These are phyloP conservation scores for Pimephales promelas DNA, from an alignment of 2,113 vertebrate species.

Conservation along the genomic window DNA sequence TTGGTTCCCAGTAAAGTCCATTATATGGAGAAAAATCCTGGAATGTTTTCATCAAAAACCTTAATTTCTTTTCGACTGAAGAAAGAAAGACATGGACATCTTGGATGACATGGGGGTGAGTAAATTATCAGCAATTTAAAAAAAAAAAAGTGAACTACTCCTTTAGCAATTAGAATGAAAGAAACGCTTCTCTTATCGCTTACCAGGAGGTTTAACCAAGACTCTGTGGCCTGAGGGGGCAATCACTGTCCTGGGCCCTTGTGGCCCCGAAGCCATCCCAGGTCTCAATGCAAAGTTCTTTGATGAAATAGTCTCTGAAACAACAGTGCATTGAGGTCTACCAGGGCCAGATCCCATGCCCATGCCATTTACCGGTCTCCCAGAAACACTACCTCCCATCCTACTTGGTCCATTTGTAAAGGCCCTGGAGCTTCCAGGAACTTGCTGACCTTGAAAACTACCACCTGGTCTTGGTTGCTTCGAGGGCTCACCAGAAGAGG, in stretches of 20 bases:
- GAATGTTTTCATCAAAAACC: too few species aligned
- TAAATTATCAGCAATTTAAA: too few species aligned
- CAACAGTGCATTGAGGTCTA: slow-evolving; percentile 88
- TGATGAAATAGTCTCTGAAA: slow-evolving; percentile 95
- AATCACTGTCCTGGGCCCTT: slow-evolving; percentile 71
- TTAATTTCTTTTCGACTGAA: too few species aligned
- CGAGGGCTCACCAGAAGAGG: slow-evolving; percentile 47
- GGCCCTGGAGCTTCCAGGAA: slow-evolving; percentile 47
- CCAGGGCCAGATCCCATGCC: slow-evolving; percentile 70
- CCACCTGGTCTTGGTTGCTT: slow-evolving; percentile 57
- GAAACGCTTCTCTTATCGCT: background rate
- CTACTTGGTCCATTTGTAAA: slow-evolving; percentile 54
- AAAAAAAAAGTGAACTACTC: too few species aligned
- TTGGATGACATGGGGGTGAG: too few species aligned
- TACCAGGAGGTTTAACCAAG: slow-evolving; percentile 79
- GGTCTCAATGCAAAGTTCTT: slow-evolving; percentile 84
- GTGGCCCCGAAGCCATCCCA: slow-evolving; percentile 67
- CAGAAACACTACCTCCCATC: slow-evolving; percentile 39
- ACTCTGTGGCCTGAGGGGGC: slow-evolving; percentile 60
- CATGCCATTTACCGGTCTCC: slow-evolving; percentile 61
- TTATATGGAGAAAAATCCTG: too few species aligned
- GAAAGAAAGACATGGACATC: too few species aligned
- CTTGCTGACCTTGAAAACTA: slow-evolving; percentile 55
- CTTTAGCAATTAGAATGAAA: background rate
- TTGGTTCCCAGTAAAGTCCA: too few species aligned